A percentile compares a stretch with the other conserved stretches of the same genome.
Evolutionary conservation across 2,888 invertebrate species (phyloP).

Genomic region (Gymnocheta viridis): DNA sequence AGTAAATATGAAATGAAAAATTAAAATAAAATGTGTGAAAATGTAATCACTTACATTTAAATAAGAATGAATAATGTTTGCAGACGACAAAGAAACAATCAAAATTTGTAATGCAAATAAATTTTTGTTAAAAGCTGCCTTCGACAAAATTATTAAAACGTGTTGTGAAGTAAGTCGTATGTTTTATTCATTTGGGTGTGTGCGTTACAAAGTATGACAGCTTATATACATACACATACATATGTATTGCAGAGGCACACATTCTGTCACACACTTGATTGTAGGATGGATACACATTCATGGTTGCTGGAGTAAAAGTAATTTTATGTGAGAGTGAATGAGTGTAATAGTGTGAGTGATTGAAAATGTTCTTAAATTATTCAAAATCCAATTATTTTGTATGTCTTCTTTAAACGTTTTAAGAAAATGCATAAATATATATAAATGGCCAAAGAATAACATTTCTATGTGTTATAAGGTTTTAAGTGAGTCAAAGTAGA

Average conservation of each 20-base stretch:
- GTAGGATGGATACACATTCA: slow-evolving; percentile 7
- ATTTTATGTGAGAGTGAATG: slow-evolving; percentile 5
- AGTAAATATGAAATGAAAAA: neutral
- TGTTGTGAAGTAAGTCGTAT: slow-evolving; percentile 54
- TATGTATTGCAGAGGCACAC: slow-evolving; percentile 18
- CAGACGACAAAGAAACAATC: neutral
- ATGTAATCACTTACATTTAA: slow-evolving; percentile 11
- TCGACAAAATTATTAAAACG: slow-evolving; percentile 39
- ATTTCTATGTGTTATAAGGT: too few species aligned
- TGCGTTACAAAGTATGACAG: slow-evolving; percentile 44
- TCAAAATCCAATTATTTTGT: neutral
- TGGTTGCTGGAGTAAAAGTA: neutral
- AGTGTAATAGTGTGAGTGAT: slow-evolving; percentile 1
- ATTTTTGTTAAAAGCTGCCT: slow-evolving; percentile 9
- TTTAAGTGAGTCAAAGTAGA: neutral
- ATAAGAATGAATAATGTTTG: neutral
- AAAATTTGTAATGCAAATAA: slow-evolving; percentile 31
- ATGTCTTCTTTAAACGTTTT: neutral
- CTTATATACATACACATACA: slow-evolving; percentile 11
- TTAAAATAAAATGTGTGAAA: neutral
- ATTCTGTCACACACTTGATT: slow-evolving; percentile 8
- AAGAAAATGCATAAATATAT: neutral
- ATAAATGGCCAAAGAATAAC: neutral
- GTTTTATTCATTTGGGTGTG: slow-evolving; percentile 57
- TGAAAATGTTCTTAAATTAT: slow-evolving; percentile 14